Conservation (phyloP, 2,113 vertebrate genomes). For the Vimba vimba region DNA sequence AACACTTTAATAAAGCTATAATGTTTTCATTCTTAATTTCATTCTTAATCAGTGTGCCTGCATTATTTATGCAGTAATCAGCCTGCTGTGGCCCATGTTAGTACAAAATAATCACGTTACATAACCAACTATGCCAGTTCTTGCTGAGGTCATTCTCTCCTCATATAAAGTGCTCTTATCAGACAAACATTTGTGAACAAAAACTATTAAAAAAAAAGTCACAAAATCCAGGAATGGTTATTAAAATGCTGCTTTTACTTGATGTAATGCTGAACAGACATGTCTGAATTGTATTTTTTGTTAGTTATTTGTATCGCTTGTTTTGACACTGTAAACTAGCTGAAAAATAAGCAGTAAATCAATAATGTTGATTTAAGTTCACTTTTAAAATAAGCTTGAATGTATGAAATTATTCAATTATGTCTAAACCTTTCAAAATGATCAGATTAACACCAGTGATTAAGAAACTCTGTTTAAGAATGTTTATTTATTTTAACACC, state of each 20-base stretch:
- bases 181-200: not conserved
- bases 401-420: not conserved
- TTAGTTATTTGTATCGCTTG: not conserved
- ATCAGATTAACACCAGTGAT: not conserved
- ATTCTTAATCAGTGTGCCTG: not conserved
- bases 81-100: conserved; percentile 9
- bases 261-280: not conserved
- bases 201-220: not conserved
- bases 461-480: not conserved
- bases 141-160: conserved; percentile 32
- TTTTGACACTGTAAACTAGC: not conserved
- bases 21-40: conserved; percentile 10
- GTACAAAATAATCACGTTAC: conserved; percentile 14
- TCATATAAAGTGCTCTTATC: not conserved
- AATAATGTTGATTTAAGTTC: not conserved
- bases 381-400: not conserved
- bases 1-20: conserved; percentile 16
- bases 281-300: not conserved
- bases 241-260: conserved; percentile 7
- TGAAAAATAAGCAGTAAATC: not conserved
- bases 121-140: conserved; percentile 27
- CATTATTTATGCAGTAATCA: conserved; percentile 35
- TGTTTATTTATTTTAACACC: not conserved
- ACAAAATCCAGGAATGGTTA: not conserved
- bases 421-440: not conserved